Conservation (phyloP, 2,113 vertebrate species). For the Epinephelus fuscoguttatus region DNA sequence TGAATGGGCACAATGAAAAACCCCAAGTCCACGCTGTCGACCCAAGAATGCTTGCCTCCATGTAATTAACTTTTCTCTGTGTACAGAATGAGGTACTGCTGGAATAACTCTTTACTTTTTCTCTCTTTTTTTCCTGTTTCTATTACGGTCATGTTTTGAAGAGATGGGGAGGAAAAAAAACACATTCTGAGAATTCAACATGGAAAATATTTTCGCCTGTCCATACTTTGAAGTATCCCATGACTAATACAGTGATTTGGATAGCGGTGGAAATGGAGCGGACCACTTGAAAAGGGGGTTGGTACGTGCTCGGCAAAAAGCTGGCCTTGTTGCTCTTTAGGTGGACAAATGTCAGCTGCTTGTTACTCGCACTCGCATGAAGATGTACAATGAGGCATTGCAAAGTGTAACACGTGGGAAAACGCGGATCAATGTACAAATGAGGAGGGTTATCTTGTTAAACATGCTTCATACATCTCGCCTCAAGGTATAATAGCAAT, state of each 20-base stretch:
- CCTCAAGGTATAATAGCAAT: constrained; percentile 56
- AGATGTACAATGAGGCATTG: constrained; percentile 19
- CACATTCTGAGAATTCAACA: constrained; percentile 66
- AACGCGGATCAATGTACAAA: constrained; percentile 53
- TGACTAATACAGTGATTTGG: constrained; percentile 76
- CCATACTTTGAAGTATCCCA: constrained; percentile 76
- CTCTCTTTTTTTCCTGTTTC: constrained; percentile 58
- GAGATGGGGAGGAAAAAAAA: constrained; percentile 33
- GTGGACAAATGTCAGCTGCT: constrained; percentile 47
- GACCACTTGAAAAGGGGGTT: constrained; percentile 61
- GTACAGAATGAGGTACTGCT: constrained; percentile 75
- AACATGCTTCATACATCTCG: constrained; percentile 58
- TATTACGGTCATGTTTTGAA: constrained; percentile 76
- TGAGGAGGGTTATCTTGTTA: constrained; percentile 54
- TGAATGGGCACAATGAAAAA: constrained; percentile 84
- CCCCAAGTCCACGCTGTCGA: constrained; percentile 75
- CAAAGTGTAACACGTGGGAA: constrained; percentile 26
- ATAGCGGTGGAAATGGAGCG: constrained; percentile 62
- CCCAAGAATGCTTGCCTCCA: constrained; percentile 83
- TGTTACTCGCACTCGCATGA: constrained; percentile 1
- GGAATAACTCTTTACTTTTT: constrained; percentile 77
- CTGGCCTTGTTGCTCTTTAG: constrained; percentile 39
- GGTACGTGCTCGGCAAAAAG: constrained; percentile 53
- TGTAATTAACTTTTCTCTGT: constrained; percentile 83
- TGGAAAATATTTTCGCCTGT: constrained; percentile 52